Conservation (phyloP, 1,140 invertebrate genomes). For the Heterodera schachtii region DNA sequence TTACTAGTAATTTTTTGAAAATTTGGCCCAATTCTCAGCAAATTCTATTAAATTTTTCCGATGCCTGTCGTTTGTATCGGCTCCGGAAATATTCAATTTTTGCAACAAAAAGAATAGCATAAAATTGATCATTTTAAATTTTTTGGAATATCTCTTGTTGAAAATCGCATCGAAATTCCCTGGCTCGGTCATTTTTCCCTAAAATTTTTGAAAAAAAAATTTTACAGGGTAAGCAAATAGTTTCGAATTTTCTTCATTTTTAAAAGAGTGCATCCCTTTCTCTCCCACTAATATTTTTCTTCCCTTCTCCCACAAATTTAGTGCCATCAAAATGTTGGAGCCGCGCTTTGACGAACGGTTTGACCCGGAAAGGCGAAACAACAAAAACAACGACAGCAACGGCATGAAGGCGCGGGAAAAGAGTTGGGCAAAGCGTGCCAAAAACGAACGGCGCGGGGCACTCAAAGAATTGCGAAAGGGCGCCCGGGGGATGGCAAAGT, state of each 20-base stretch:
- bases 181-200: too few species aligned
- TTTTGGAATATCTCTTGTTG: too few species aligned
- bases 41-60: background rate
- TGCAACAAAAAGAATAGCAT: too few species aligned
- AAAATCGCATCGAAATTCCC: too few species aligned
- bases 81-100: too few species aligned
- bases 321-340: constrained; percentile 33
- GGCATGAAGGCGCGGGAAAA: constrained; percentile 19
- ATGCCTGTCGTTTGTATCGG: too few species aligned
- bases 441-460: constrained; percentile 34
- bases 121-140: too few species aligned
- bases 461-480: constrained; percentile 38
- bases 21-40: background rate
- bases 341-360: constrained; percentile 40
- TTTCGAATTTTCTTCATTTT: too few species aligned
- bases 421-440: constrained; percentile 29
- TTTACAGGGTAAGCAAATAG: too few species aligned
- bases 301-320: background rate
- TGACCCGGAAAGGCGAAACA: constrained; percentile 12
- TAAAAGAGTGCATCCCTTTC: too few species aligned
- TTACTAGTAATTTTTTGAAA: background rate
- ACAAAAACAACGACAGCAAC: constrained; percentile 10
- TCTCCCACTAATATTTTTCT: too few species aligned
- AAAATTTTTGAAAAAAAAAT: too few species aligned
- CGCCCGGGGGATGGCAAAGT: constrained; percentile 36